Conservation (phyloP, 2,797 vertebrate genomes). For the Coregonus sp. region DNA sequence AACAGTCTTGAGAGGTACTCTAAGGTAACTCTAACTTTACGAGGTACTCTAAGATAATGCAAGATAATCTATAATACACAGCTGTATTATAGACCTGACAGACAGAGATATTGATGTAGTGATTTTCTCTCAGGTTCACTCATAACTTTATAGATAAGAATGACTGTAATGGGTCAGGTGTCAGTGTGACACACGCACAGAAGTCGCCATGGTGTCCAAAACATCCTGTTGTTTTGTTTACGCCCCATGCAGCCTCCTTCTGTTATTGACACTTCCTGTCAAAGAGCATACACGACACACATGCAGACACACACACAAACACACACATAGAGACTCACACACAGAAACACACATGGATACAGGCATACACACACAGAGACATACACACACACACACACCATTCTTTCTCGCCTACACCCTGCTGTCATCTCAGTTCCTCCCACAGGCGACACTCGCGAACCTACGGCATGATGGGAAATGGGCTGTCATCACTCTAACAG, state of each 20-base stretch:
- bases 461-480: slow-evolving; percentile 73
- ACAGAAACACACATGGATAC: neutral
- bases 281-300: slow-evolving; percentile 26
- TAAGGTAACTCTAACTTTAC: neutral
- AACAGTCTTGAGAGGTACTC: too few relatives aligned
- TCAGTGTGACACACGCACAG: neutral
- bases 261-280: slow-evolving; percentile 32
- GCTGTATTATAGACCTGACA: neutral
- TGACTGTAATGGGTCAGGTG: neutral
- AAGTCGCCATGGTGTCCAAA: neutral
- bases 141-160: neutral
- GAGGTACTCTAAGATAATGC: neutral
- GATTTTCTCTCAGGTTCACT: neutral
- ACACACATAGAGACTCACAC: neutral
- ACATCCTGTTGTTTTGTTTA: slow-evolving; percentile 26
- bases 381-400: slow-evolving; percentile 37
- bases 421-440: slow-evolving; percentile 67
- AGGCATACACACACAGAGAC: slow-evolving; percentile 3
- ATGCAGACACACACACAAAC: slow-evolving; percentile 15
- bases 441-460: slow-evolving; percentile 32
- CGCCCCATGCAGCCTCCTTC: neutral
- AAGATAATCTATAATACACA: neutral
- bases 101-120: neutral
- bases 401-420: slow-evolving; percentile 58
- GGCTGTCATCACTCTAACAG: slow-evolving; percentile 73